Evolutionary conservation across 2,888 invertebrate genomes (phyloP).

Genomic region (Lepetodrilus schrolli): DNA sequence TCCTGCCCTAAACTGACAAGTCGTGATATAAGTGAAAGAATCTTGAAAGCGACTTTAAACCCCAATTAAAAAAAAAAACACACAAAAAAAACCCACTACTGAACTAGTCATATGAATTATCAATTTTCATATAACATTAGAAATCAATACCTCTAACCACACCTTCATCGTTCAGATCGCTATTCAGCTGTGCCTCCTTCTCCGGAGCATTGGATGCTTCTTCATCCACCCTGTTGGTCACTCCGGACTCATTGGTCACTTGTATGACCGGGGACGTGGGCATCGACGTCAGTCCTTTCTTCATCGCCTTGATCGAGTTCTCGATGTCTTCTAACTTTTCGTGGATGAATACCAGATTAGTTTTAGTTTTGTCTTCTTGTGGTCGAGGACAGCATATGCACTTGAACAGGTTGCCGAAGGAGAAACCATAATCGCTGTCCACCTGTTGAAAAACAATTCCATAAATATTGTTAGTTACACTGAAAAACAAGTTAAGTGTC

Average conservation of each 20-base stretch:
- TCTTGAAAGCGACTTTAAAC: too few species aligned
- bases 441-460: too few species aligned
- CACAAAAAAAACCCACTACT: too few species aligned
- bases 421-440: slow-evolving; percentile 61
- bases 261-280: neutral
- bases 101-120: too few species aligned
- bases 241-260: neutral
- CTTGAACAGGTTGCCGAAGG: slow-evolving; percentile 63
- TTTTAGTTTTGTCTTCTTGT: slow-evolving; percentile 11
- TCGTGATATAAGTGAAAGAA: too few species aligned
- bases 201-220: neutral
- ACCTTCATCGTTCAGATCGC: neutral
- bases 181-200: neutral
- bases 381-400: slow-evolving; percentile 62
- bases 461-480: too few species aligned
- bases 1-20: too few species aligned
- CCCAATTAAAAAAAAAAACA: too few species aligned
- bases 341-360: slow-evolving; percentile 53
- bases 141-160: neutral
- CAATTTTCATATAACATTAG: too few species aligned
- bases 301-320: slow-evolving; percentile 29
- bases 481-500: too few species aligned
- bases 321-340: slow-evolving; percentile 50
- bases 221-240: neutral
- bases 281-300: slow-evolving; percentile 1